Conservation (phyloP, 2,113 vertebrate species). For the Pteropus alecto region DNA sequence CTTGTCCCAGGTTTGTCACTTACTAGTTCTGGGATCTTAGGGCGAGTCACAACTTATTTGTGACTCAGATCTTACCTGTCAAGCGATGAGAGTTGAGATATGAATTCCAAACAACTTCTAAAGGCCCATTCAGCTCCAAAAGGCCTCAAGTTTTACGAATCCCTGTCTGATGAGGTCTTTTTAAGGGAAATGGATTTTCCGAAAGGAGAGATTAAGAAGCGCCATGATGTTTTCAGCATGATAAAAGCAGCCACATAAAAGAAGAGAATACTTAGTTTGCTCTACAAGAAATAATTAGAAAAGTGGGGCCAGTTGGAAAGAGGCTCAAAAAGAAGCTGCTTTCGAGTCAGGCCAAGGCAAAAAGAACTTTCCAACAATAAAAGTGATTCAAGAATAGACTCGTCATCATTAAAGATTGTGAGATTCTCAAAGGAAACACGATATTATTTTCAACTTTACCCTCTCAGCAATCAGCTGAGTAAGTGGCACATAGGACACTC, state of each 20-base stretch:
- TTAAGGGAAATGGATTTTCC: not conserved
- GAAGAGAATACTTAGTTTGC: not conserved
- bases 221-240: not conserved
- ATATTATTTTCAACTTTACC: not conserved
- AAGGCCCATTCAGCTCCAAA: not conserved
- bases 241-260: not conserved
- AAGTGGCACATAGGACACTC: not conserved
- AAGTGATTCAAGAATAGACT: not conserved
- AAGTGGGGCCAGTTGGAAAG: not conserved
- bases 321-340: not conserved
- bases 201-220: not conserved
- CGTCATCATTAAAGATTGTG: not conserved
- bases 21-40: not conserved
- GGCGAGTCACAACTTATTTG: constrained; percentile 50
- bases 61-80: constrained; percentile 46
- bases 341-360: not conserved
- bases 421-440: not conserved
- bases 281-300: not conserved
- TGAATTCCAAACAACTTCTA: not conserved
- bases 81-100: not conserved
- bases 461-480: not conserved
- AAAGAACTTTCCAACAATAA: not conserved
- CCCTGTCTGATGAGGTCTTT: not conserved
- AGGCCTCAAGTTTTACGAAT: not conserved
- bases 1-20: constrained; percentile 27